Conservation (phyloP, 2,113 vertebrate genomes). For the Entelurus aequoreus region DNA sequence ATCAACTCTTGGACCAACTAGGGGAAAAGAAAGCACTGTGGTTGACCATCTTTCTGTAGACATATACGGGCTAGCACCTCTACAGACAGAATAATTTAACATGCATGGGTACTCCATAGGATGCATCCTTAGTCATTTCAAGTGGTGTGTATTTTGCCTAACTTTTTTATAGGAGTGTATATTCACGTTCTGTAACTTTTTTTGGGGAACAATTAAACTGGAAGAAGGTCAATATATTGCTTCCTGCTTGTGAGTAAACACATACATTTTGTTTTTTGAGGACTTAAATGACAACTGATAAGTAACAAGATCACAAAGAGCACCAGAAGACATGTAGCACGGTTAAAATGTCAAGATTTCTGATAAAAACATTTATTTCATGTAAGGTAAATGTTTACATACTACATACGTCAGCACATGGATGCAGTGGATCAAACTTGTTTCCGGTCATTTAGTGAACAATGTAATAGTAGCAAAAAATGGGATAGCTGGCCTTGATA, state of each 20-base stretch:
- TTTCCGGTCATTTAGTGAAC: constrained; percentile 53
- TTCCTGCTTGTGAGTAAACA: not conserved
- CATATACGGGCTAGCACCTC: constrained; percentile 13
- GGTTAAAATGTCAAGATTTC: constrained; percentile 66
- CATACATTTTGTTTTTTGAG: not conserved
- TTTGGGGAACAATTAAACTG: no score
- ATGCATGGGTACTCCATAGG: constrained; percentile 18
- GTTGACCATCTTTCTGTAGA: constrained; percentile 21
- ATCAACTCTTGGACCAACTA: constrained; percentile 24
- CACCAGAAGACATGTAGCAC: constrained; percentile 56
- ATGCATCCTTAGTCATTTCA: constrained; percentile 15
- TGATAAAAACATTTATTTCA: constrained; percentile 78
- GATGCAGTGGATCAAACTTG: constrained; percentile 61
- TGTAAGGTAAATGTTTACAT: constrained; percentile 75
- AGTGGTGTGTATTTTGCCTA: constrained; percentile 14
- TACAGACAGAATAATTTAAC: constrained; percentile 7
- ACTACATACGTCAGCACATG: constrained; percentile 71
- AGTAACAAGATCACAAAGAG: constrained; percentile 6
- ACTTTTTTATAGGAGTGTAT: not conserved
- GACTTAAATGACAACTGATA: not conserved
- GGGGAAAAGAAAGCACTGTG: constrained; percentile 19
- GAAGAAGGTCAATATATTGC: not conserved
- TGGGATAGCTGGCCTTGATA: constrained; percentile 45
- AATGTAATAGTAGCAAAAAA: constrained; percentile 52
- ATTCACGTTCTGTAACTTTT: no score